A percentile compares a stretch with the other conserved stretches of the same genome.
phyloP scores from a whole-genome alignment of 2,797 vertebrate genomes.

The Sarcophilus harrisii region DNA sequence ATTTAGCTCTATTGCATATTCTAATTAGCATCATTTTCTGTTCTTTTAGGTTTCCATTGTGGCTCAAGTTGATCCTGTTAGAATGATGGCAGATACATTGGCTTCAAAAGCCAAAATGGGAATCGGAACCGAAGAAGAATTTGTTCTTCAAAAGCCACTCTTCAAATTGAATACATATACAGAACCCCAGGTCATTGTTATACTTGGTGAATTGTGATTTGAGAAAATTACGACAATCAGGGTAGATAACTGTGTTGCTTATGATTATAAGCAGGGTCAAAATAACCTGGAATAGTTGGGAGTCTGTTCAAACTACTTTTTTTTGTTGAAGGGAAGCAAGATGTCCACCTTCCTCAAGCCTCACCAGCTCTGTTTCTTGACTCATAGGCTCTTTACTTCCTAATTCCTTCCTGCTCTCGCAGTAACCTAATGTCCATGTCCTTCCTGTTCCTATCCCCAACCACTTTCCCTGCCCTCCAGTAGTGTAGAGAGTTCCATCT shows the following conservation, averaged over 20 bases:
- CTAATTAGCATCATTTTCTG: not conserved
- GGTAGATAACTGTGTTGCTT: not conserved
- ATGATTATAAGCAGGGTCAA: not conserved
- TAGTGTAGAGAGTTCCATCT: not conserved
- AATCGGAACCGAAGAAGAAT: slow-evolving; percentile 82
- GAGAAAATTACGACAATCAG: not conserved
- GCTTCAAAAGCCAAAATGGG: slow-evolving; percentile 87
- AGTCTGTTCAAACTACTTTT: not conserved
- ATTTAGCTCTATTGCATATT: not conserved
- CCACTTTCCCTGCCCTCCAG: not conserved
- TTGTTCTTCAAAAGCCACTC: slow-evolving; percentile 91
- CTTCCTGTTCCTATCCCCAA: not conserved
- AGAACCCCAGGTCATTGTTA: slow-evolving; percentile 89
- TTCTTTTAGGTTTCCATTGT: slow-evolving; percentile 89
- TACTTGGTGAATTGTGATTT: fast-evolving
- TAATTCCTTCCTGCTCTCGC: not conserved
- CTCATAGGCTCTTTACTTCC: not conserved
- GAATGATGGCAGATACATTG: slow-evolving; percentile 92
- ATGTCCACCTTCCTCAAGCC: not conserved
- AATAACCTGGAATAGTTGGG: not conserved
- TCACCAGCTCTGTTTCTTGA: not conserved
- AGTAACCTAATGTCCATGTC: not conserved
- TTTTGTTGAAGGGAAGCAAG: not conserved
- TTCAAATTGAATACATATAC: slow-evolving; percentile 93
- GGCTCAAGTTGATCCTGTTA: slow-evolving; percentile 89